Evolutionary conservation across 2,113 vertebrate genomes (phyloP).

Genomic region (Formicarius rufipectus): DNA sequence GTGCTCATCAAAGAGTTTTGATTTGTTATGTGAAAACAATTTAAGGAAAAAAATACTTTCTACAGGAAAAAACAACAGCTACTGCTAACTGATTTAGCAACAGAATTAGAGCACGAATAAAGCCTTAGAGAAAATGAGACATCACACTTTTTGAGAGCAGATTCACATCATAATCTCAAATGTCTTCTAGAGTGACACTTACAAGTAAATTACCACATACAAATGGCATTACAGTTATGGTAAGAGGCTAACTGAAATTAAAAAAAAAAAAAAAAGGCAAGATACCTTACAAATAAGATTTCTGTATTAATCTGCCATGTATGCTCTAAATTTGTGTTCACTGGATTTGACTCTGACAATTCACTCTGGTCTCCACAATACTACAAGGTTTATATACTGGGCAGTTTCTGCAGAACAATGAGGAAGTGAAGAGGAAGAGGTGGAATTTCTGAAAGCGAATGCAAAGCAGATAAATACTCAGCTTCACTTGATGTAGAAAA

Average conservation of each 20-base stretch:
- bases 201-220: constrained; percentile 42
- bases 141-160: constrained; percentile 10
- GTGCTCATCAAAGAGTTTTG: constrained; percentile 33
- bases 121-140: constrained; percentile 49
- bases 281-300: background rate
- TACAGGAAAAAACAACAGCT: constrained; percentile 14
- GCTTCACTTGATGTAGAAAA: background rate
- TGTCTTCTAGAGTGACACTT: constrained; percentile 40
- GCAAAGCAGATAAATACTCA: background rate
- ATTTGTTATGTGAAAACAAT: constrained; percentile 61
- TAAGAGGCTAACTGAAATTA: background rate
- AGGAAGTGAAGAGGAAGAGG: background rate
- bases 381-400: background rate
- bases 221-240: background rate
- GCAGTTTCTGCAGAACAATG: background rate
- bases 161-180: constrained; percentile 8
- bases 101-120: constrained; percentile 49
- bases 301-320: background rate
- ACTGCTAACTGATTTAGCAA: constrained; percentile 16
- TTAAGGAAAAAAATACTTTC: constrained; percentile 25
- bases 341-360: background rate
- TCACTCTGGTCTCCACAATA: background rate
- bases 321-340: background rate
- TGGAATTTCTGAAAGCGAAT: background rate
- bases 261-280: background rate